These are phyloP conservation scores for Liasis olivaceus DNA, from an alignment of 2,797 vertebrate species.

Conservation along the genomic window DNA sequence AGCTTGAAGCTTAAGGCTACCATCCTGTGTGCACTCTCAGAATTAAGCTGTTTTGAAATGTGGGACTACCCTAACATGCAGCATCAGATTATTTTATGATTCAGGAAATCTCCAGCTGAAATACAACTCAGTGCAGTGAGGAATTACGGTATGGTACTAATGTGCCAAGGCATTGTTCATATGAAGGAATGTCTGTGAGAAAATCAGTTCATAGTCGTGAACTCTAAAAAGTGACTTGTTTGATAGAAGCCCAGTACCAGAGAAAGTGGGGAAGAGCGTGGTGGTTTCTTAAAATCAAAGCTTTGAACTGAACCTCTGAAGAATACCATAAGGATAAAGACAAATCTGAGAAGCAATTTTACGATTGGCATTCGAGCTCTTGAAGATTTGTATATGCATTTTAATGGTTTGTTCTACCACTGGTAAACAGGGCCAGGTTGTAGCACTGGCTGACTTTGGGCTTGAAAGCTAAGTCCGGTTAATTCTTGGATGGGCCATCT, in stretches of 20 bases:
- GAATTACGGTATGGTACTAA: background rate
- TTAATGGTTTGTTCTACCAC: background rate
- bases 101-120: background rate
- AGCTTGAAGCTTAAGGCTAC: background rate
- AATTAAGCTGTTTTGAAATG: background rate
- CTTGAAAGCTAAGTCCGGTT: background rate
- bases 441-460: background rate
- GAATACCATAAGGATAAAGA: background rate
- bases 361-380: background rate
- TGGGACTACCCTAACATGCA: background rate
- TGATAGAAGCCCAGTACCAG: background rate
- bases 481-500: background rate
- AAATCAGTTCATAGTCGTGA: background rate
- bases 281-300: background rate
- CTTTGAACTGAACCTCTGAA: background rate
- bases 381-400: background rate
- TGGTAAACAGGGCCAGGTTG: background rate
- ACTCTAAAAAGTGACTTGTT: background rate
- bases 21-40: background rate
- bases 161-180: background rate
- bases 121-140: background rate
- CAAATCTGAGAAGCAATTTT: background rate
- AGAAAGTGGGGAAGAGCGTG: background rate
- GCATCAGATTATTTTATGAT: background rate
- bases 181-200: background rate